Evolutionary conservation across 2,113 vertebrate species (phyloP), one percentile per base, ranked within the genome.

Genomic region (Cryptoleucopteryx plumbea): DNA sequence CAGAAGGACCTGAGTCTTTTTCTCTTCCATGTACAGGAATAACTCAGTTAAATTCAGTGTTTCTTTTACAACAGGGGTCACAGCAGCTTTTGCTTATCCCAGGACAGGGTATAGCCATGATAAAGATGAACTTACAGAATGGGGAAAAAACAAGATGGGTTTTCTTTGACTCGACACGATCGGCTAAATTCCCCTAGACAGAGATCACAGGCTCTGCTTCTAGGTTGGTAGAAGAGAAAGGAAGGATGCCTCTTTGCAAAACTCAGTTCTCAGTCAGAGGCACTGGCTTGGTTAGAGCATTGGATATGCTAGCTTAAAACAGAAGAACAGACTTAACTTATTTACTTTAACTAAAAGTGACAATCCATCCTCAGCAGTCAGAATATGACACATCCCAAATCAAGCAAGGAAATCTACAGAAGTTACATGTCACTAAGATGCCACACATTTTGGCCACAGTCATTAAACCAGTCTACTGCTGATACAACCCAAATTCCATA

Each of bases 31-130:
- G 9, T 25, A 27, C 12, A 48, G 13, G 29, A 66, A 63, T 42
- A 80, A 55, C 22, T 93, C 16, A 34, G 13, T 73, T 40, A 82
- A 86, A 3, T 50, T 86, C 61, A 59, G 38, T 20, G 16, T 56
- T 85, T 85, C 61, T 73, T 71, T 17, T 58, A 23, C 38, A 63
- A 63, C 10, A 52, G 9, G 19, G 19, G 23, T 38, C 40, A 50
- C 25, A 52, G 66, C 7, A 90, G 22, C 26, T 70, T 93, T 53
- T 73, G 16, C 27, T 79, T 56, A 48, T 56, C 8, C 7, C 56
- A 90, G 40, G n/a, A 82, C 10, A 50, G 8, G 0, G 1, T 42
- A 50, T 10, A 85, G 34, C 20, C 53, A 50, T 0, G 0, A 65
- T 15, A 73, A 63, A 90, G 16, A 47, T 6, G 31, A 93, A 77